phyloP scores from a whole-genome alignment of 1,140 invertebrate species.

The Triops longicaudatus region DNA sequence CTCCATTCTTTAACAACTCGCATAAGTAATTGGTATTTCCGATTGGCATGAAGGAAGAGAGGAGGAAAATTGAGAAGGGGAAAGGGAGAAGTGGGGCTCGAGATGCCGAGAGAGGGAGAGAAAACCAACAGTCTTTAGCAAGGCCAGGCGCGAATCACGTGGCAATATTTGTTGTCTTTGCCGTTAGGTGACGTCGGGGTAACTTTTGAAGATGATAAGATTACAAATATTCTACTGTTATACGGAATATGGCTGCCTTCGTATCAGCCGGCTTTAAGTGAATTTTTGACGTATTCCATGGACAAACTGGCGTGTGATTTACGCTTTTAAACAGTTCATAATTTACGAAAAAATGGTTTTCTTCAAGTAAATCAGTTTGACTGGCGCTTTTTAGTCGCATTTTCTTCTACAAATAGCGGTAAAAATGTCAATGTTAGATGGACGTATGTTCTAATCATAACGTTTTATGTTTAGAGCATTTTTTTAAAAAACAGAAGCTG shows the following conservation, averaged over 20 bases:
- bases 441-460: background rate
- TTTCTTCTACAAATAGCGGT: no score
- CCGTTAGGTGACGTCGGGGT: background rate
- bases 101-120: no score
- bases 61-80: background rate
- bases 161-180: background rate
- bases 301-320: no score
- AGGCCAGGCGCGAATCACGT: background rate
- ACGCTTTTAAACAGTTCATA: no score
- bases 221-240: background rate
- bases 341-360: no score
- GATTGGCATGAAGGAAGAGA: background rate
- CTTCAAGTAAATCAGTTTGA: no score
- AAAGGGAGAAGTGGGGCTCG: no score
- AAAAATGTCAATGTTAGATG: no score
- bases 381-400: no score
- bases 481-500: background rate
- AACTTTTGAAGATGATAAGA: background rate
- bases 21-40: conserved; percentile 12
- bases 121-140: no score
- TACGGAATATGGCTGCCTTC: background rate
- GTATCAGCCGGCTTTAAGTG: background rate
- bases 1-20: background rate
- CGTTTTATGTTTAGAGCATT: background rate
- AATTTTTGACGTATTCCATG: no score